Evolutionary conservation across 2,888 invertebrate species (phyloP).

Genomic region (Spodoptera littoralis): DNA sequence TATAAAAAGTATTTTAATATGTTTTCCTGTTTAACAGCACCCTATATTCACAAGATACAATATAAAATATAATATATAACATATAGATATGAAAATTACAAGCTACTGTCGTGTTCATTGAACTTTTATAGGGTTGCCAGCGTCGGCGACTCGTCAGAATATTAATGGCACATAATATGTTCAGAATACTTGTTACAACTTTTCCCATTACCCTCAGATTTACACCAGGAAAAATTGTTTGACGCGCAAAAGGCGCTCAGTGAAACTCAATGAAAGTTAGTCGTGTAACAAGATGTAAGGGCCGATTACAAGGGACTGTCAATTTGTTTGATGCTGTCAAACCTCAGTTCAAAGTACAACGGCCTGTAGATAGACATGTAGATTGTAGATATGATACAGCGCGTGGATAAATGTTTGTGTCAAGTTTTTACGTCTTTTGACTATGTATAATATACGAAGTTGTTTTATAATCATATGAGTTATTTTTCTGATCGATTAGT

Average conservation of each 20-base stretch:
- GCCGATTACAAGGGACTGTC: slow-evolving; percentile 51
- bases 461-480: too few relatives aligned
- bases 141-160: slow-evolving; percentile 82
- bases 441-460: too few relatives aligned
- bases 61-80: slow-evolving; percentile 22
- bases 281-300: slow-evolving; percentile 64
- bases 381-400: too few relatives aligned
- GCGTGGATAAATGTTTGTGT: too few relatives aligned
- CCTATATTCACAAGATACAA: not conserved
- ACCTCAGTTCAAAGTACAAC: not conserved
- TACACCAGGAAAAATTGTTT: slow-evolving; percentile 79
- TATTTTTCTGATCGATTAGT: too few relatives aligned
- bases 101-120: slow-evolving; percentile 71
- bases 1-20: too few relatives aligned
- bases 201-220: slow-evolving; percentile 87
- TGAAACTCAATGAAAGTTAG: slow-evolving; percentile 77
- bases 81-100: slow-evolving; percentile 67
- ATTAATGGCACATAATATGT: slow-evolving; percentile 86
- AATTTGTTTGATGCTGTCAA: slow-evolving; percentile 46
- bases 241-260: slow-evolving; percentile 70
- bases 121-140: slow-evolving; percentile 80
- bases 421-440: too few relatives aligned
- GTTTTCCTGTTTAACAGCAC: too few relatives aligned
- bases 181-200: slow-evolving; percentile 87
- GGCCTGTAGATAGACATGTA: too few relatives aligned